Evolutionary conservation across 2,797 vertebrate genomes (phyloP), one percentile per base, ranked within the genome.

Genomic region (Sebastes steindachneri): DNA sequence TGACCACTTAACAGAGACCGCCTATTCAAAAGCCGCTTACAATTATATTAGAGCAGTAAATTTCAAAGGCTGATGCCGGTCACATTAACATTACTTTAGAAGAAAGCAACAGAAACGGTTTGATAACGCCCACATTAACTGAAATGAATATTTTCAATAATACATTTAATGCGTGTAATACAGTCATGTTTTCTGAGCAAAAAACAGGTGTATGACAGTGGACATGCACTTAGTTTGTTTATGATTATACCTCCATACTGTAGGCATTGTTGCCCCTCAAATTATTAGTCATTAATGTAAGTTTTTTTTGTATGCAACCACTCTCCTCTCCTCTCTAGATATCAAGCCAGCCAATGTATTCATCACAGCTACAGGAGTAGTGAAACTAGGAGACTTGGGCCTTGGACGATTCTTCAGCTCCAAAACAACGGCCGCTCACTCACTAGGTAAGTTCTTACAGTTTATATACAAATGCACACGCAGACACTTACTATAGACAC

Each of bases 311-410:
- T 41, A 31, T 51, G 37, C 29, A 54, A 45, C 45, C 4, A 10
- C 53, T 57, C 59, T 54, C 68, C 33, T 58, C 73, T 76, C 26
- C 51, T 77, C 85, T 84, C 10, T 92, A 99, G 98, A 99, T 88
- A 99, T 99, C 93, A 99, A 99, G 80, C 98, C 98, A 60, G 99
- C 98, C 63, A 99, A 99, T 69, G 98, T 99, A 85, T 99, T 99
- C 96, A 99, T 99, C 93, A 99, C 98, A 82, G 98, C 98, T 83
- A 98, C 97, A 48, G 98, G 98, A 74, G 97, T 99, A 91, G 98
- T 99, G 80, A 99, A 99, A 92, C 96, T 99, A 79, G 98, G 98
- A 88, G 98, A 99, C 86, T 95, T 99, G 79, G 98, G 98, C 17
- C 93, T 99, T 84, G 98, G 98, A 79, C 95, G 98, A 59, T 99